Base-by-base conservation (phyloP, 2,888 invertebrate species). In the Pterobdella sp. region DNA sequence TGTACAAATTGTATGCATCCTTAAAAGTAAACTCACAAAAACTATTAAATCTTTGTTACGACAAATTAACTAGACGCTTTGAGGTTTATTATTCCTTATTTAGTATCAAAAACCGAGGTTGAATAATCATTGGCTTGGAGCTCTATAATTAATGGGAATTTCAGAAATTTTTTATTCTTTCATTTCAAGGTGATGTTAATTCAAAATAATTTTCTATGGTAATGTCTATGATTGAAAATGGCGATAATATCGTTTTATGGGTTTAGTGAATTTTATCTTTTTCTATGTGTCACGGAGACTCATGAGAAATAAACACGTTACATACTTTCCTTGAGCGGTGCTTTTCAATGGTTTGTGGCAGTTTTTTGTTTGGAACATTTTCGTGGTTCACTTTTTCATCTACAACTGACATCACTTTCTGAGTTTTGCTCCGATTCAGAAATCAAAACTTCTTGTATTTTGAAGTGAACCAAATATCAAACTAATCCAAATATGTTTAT, bases 21-120 rank as follows among this genome's bases (percentile, higher is more conserved):
- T 56, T n/a, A 56, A 3, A 56, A 56, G 7, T 56, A 56, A 56
- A 56, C 60, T 56, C 60, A 56, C 60, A 56, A 56, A 18, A 7
- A 22, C 18, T 56, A 42, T 42, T 56, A 56, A 56, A 56, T 56
- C 60, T 3, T 56, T 56, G 10, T 56, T 56, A 56, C 26, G n/a
- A 4, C 10, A 56, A 56, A 56, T 22, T 14, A 56, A 56, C 60
- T 56, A 18, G 10, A 56, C 22, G 49, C 49, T 42, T 42, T 42
- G 10, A 42, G 7, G 7, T 42, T 42, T 42, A 22, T 22, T 42
- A 22, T 42, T 22, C 22, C 22, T 22, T 42, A 7, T 42, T 42
- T 22, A 22, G 10, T 22, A 42, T 14, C 10, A 7, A 22, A 42
- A n/a, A n/a, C n/a, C n/a, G n/a, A n/a, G n/a, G n/a, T n/a, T n/a